Conservation (phyloP, 2,797 vertebrate genomes). For the Astyanax mexicanus region DNA sequence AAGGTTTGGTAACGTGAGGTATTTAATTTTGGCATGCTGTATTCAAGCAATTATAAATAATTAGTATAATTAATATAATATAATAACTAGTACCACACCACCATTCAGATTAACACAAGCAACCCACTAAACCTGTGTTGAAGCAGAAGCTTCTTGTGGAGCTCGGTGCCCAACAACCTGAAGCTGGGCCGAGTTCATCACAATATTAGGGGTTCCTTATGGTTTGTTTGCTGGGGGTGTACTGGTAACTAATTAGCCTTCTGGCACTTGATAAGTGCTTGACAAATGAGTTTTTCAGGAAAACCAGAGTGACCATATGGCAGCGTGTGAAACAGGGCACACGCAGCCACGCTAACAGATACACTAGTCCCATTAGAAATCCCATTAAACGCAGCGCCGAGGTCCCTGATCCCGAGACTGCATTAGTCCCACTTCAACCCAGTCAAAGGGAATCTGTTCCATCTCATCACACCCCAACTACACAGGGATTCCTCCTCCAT, state of each 20-base stretch:
- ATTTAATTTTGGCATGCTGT: too few relatives aligned
- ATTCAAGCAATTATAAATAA: too few relatives aligned
- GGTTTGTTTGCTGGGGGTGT: background rate
- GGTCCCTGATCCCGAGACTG: slow-evolving; percentile 31
- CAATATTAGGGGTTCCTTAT: background rate
- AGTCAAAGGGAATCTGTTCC: slow-evolving; percentile 52
- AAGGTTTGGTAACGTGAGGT: too few relatives aligned
- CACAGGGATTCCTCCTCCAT: slow-evolving; percentile 31
- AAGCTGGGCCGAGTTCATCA: background rate
- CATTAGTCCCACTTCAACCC: slow-evolving; percentile 39
- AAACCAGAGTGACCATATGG: slow-evolving; percentile 13
- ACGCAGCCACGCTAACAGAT: slow-evolving; percentile 11
- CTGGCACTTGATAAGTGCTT: slow-evolving; percentile 16
- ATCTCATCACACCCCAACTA: slow-evolving; percentile 35
- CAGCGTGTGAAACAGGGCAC: slow-evolving; percentile 13
- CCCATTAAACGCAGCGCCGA: slow-evolving; percentile 32
- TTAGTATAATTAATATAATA: too few relatives aligned
- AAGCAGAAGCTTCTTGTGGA: too few relatives aligned
- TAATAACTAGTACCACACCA: too few relatives aligned
- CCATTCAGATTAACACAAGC: too few relatives aligned
- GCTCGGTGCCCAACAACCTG: background rate
- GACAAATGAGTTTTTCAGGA: slow-evolving; percentile 27
- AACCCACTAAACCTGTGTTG: too few relatives aligned
- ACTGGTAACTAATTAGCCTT: background rate
- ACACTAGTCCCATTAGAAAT: slow-evolving; percentile 33